Conservation (phyloP, 2,113 vertebrate species). For the Nothocercus julius region DNA sequence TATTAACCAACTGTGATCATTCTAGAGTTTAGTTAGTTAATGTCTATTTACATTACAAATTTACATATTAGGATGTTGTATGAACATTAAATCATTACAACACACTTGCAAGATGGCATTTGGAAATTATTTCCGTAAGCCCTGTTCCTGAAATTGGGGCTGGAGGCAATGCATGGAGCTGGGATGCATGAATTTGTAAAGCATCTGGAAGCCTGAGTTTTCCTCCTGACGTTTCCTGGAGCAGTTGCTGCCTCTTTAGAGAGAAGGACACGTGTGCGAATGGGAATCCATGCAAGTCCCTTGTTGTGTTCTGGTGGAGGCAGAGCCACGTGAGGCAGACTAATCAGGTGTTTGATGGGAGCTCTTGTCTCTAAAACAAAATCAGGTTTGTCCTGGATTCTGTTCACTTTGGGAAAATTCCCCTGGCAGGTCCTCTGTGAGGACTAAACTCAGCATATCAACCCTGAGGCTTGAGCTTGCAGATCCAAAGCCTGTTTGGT, state of each 20-base stretch:
- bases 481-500: neutral
- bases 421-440: neutral
- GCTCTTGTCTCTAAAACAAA: accelerated
- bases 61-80: neutral
- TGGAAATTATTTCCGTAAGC: neutral
- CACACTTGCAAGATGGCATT: neutral
- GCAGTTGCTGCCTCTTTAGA: neutral
- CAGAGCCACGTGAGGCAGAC: neutral
- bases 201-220: neutral
- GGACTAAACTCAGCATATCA: neutral
- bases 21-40: neutral
- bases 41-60: neutral
- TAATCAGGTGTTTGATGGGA: neutral
- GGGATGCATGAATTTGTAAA: neutral
- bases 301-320: neutral
- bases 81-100: neutral
- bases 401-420: neutral
- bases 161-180: neutral
- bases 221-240: neutral
- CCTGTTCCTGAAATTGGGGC: neutral
- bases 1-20: neutral
- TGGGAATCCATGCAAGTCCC: neutral
- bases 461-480: neutral
- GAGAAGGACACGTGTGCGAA: neutral
- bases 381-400: neutral